Conservation (phyloP, 1,140 invertebrate genomes). For the Sarcophaga bullata region DNA sequence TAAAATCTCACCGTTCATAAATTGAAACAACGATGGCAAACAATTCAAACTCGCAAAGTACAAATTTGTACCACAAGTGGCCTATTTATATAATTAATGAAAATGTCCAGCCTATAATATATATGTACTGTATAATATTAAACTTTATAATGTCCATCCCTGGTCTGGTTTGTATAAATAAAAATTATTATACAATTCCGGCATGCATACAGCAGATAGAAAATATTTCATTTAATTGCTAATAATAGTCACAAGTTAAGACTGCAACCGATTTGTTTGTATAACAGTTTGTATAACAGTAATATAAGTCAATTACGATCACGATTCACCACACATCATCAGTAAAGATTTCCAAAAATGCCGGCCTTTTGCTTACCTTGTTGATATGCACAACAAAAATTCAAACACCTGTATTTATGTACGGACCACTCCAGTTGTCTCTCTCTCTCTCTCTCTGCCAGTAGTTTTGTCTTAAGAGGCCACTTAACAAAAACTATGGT, state of each 20-base stretch:
- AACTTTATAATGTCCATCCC: too few species aligned
- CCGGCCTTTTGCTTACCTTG: background rate
- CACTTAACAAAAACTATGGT: slow-evolving; percentile 28
- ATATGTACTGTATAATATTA: too few species aligned
- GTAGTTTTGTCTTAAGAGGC: background rate
- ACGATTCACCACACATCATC: background rate
- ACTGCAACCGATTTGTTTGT: background rate
- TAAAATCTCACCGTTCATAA: too few species aligned
- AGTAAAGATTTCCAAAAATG: background rate
- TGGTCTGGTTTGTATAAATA: too few species aligned
- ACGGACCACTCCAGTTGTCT: background rate
- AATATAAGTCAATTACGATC: background rate
- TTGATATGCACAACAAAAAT: background rate
- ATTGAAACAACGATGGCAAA: too few species aligned
- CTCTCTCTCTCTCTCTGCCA: background rate
- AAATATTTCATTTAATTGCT: background rate
- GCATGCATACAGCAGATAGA: too few species aligned
- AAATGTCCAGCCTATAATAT: too few species aligned
- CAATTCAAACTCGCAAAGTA: too few species aligned
- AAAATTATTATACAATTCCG: too few species aligned
- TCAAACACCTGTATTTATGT: slow-evolving; percentile 3
- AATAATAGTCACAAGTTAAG: background rate
- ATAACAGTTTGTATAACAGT: slow-evolving; percentile 7
- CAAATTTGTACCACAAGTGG: too few species aligned
- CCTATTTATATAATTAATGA: too few species aligned